Conservation (phyloP, 1,140 invertebrate species). For the Patella vulgata region DNA sequence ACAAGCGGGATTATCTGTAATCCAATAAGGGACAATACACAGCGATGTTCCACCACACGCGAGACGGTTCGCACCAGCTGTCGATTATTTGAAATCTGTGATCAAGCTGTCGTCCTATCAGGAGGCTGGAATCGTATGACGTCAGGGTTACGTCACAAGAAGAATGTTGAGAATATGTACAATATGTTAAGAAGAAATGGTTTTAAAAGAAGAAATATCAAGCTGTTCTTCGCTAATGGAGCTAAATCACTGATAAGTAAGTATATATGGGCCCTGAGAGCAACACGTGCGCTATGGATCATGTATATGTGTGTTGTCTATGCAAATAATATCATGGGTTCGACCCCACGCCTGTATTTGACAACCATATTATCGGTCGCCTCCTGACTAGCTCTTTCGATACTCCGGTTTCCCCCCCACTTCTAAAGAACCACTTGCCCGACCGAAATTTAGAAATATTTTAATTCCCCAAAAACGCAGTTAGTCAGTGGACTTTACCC, state of each 20-base stretch:
- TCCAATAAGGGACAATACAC: slow-evolving; percentile 68
- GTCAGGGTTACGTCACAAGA: slow-evolving; percentile 52
- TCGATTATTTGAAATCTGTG: slow-evolving; percentile 70
- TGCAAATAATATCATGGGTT: too few relatives aligned
- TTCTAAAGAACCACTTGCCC: too few relatives aligned
- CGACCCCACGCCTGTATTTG: too few relatives aligned
- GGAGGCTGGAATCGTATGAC: slow-evolving; percentile 71
- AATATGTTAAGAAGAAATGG: slow-evolving; percentile 68
- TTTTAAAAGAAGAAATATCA: slow-evolving; percentile 69
- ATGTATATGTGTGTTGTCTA: too few relatives aligned
- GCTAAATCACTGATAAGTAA: slow-evolving; percentile 48
- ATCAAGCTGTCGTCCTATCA: slow-evolving; percentile 70
- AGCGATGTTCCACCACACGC: slow-evolving; percentile 67
- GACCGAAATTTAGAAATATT: too few relatives aligned
- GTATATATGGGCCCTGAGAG: too few relatives aligned
- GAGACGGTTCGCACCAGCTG: slow-evolving; percentile 67
- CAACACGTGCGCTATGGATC: too few relatives aligned
- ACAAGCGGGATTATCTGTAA: slow-evolving; percentile 67
- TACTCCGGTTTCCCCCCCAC: too few relatives aligned
- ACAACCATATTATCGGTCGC: too few relatives aligned
- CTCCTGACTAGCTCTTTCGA: too few relatives aligned
- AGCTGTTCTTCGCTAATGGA: slow-evolving; percentile 72
- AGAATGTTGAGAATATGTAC: slow-evolving; percentile 66
- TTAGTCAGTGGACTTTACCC: too few relatives aligned
- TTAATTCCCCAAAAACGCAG: too few relatives aligned